Evolutionary conservation across 92 coral and sea anemone species (phyloP), one percentile per base, ranked within the genome.

Genomic region (Chrysogorgia sp.): DNA sequence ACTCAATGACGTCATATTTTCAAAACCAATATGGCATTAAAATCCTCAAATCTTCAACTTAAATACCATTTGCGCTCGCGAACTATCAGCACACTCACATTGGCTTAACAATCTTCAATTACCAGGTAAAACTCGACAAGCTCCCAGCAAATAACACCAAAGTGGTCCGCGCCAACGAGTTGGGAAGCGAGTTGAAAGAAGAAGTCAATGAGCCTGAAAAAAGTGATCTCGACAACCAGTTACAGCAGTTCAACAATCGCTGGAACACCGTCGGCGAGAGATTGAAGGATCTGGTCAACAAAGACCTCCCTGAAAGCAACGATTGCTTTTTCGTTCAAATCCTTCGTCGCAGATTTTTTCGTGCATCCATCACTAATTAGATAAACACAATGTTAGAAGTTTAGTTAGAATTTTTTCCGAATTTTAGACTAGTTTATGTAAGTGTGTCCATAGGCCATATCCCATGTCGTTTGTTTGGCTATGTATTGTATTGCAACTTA

Each of bases 251-350:
- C 57, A 77, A 85, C 87, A 83, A 91, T 31, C 83, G 97, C 30
- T 92, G 88, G 89, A 82, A 96, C 13, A 86, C 83, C 14, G 79
- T 88, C 2, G 84, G 89, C 21, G 69, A 83, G 3, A 82, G 86
- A 4, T 80, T 96, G 30, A 85, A 85, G 71, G 85, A 78, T 65
- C 83, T 79, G 48, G 76, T 81, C 14, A 85, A 75, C 40, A 72
- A 72, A 63, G 90, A 89, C 41, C 84, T 84, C 58, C 71, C 82
- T 56, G 70, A 79, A 19, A 80, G 82, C 2, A 84, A 86, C 31
- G 99, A 90, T 8, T 96, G 99, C 63, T 96, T 90, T 47, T 71
- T 92, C 61, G 81, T 88, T 5, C 67, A 80, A 19, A 78, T 84
- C 76, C 55, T 91, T 8, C 90, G 85, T 66, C 85, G 80, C 34